These are phyloP conservation scores for Echinops telfairi DNA, from an alignment of 2,113 vertebrate genomes.

Conservation along the genomic window DNA sequence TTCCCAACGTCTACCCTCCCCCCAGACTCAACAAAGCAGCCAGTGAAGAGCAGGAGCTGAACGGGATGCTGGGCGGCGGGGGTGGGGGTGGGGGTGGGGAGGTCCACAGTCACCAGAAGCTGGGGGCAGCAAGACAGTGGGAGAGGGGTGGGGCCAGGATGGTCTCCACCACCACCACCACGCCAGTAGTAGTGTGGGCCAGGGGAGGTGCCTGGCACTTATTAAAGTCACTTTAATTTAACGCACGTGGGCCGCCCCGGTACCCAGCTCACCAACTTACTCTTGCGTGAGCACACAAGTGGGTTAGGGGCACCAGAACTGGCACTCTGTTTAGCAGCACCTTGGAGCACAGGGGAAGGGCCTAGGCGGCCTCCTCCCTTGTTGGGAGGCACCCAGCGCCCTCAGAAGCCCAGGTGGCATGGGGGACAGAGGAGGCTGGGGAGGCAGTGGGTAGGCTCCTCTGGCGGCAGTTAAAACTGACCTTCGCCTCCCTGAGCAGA, in stretches of 20 bases:
- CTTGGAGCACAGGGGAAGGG: constrained; percentile 30
- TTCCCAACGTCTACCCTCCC: neutral
- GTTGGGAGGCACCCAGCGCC: constrained; percentile 5
- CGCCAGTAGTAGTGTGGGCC: neutral
- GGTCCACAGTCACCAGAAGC: neutral
- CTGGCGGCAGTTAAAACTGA: too few relatives aligned
- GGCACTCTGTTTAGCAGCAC: constrained; percentile 80
- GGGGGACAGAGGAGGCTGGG: neutral
- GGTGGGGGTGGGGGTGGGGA: neutral
- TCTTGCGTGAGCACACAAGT: constrained; percentile 76
- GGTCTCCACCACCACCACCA: neutral
- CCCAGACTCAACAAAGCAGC: too few relatives aligned
- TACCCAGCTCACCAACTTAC: constrained; percentile 79
- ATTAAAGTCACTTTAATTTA: constrained; percentile 85
- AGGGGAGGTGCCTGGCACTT: neutral
- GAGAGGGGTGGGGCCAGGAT: neutral
- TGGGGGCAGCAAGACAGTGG: neutral
- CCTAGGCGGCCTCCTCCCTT: constrained; percentile 56
- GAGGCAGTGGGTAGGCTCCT: neutral
- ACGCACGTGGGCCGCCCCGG: constrained; percentile 83
- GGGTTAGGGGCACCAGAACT: constrained; percentile 80
- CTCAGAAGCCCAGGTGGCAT: too few relatives aligned
- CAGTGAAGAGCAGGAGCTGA: neutral
- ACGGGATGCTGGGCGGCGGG: neutral
- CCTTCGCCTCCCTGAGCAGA: neutral